Base-by-base conservation (phyloP, 2,113 vertebrate genomes). In the Uria aalge region DNA sequence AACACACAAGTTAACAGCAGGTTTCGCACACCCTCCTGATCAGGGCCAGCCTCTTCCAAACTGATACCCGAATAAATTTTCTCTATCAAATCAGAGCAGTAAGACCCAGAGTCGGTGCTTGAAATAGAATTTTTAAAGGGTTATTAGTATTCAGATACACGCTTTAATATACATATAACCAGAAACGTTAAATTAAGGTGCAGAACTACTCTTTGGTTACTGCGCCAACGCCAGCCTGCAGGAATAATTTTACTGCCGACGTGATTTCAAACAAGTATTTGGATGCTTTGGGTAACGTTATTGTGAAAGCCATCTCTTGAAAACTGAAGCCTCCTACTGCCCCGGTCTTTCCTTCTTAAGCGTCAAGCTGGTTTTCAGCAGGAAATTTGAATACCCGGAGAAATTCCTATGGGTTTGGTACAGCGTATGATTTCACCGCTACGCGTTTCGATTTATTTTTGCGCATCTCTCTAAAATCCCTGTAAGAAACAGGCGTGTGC, bases 401-500 rank as follows among this genome's bases (percentile, higher is more conserved):
- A 48, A 41, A 72, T 66, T 90, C 75, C 30, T 19, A 1, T 43
- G 67, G 27, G 10, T 69, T 60, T 52, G 67, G 11, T 48, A 11
- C 14, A 45, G n/a, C 43, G 20, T 38, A 20, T 64, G 43, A 63
- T 48, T 85, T 69, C 55, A 22, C 16, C 36, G 12, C 29, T n/a
- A 7, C 1, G 4, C 34, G 12, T 32, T 34, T 48, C 1, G 3
- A 26, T 52, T 66, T 57, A 50, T 66, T 95, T 92, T 87, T 94
- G 63, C 32, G 6, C 43, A 30, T 38, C 10, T 78, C 15, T 72
- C 0, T n/a, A 16, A 82, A 79, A 48, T 26, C 41, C 32, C 9
- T 55, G 63, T 8, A 12, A 57, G 82, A 50, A 90, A 17, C 8
- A 21, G 47, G 22, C 0, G 0, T 3, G 5, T 68, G 38, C 53